A percentile compares a stretch with the other conserved stretches of the same genome.
Conservation (phyloP, 2,113 vertebrate genomes). For the Pluvialis apricaria region DNA sequence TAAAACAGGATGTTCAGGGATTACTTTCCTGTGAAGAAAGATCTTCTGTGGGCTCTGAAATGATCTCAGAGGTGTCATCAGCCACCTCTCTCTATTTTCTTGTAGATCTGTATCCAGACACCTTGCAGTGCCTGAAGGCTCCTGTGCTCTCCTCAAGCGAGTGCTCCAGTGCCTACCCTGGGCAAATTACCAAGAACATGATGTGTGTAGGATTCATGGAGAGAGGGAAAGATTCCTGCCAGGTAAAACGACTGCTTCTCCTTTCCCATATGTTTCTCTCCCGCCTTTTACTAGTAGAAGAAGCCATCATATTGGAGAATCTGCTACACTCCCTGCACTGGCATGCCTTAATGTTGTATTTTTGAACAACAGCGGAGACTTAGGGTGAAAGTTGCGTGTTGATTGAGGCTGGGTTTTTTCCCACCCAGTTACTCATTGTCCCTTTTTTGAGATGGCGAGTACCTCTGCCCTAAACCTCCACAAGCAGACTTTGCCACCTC, state of each 20-base stretch:
- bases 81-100: background rate
- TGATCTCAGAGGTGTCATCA: background rate
- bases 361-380: background rate
- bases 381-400: background rate
- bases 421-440: background rate
- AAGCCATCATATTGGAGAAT: background rate
- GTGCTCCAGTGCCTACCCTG: slow-evolving; percentile 79
- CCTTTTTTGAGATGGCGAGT: background rate
- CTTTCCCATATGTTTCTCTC: background rate
- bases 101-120: slow-evolving; percentile 75
- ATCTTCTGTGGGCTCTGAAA: accelerated
- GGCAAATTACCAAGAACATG: slow-evolving; percentile 85
- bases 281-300: background rate
- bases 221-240: slow-evolving; percentile 92
- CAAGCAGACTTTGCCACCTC: too few species aligned
- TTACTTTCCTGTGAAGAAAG: background rate
- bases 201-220: slow-evolving; percentile 85
- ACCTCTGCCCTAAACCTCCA: too few species aligned
- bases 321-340: background rate
- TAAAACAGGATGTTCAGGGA: too few species aligned
- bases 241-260: slow-evolving; percentile 70
- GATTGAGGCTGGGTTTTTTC: background rate
- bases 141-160: slow-evolving; percentile 75
- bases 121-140: slow-evolving; percentile 80
- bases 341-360: background rate